A percentile compares a stretch with the other conserved stretches of the same genome.
Evolutionary conservation across 2,888 invertebrate genomes (phyloP).

Genomic region (Craniophora ligustri): DNA sequence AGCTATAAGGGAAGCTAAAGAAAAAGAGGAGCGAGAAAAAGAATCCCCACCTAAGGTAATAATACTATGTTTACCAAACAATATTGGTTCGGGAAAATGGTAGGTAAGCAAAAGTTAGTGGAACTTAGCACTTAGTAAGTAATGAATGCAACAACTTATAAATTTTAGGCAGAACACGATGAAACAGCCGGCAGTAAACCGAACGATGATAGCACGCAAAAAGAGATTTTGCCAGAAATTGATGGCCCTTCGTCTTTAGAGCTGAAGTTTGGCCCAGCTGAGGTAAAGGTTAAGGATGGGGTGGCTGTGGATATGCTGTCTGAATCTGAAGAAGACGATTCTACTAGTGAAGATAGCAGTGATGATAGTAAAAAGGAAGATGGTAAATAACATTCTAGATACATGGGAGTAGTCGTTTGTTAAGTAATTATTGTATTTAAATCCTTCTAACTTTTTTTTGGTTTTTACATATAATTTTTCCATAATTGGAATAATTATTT

Average conservation of each 20-base stretch:
- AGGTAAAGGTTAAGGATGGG: constrained; percentile 65
- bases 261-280: constrained; percentile 54
- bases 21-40: constrained; percentile 71
- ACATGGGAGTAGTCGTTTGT: not conserved
- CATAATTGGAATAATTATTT: too few species aligned
- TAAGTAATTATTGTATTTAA: not conserved
- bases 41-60: constrained; percentile 66
- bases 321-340: constrained; percentile 74
- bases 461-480: too few species aligned
- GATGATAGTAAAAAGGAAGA: constrained; percentile 58
- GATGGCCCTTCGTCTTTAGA: constrained; percentile 58
- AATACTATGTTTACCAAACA: too few species aligned
- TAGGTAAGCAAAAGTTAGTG: too few species aligned
- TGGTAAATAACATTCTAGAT: constrained; percentile 24
- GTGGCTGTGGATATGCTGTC: constrained; percentile 72
- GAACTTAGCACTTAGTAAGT: too few species aligned
- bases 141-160: too few species aligned
- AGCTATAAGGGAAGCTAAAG: constrained; percentile 72
- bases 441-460: too few species aligned
- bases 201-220: constrained; percentile 20
- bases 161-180: constrained; percentile 54
- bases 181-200: constrained; percentile 11
- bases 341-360: constrained; percentile 71
- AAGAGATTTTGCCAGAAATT: constrained; percentile 28
- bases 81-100: too few species aligned